Evolutionary conservation across 2,113 vertebrate genomes (phyloP).

Genomic region (Chionis minor): DNA sequence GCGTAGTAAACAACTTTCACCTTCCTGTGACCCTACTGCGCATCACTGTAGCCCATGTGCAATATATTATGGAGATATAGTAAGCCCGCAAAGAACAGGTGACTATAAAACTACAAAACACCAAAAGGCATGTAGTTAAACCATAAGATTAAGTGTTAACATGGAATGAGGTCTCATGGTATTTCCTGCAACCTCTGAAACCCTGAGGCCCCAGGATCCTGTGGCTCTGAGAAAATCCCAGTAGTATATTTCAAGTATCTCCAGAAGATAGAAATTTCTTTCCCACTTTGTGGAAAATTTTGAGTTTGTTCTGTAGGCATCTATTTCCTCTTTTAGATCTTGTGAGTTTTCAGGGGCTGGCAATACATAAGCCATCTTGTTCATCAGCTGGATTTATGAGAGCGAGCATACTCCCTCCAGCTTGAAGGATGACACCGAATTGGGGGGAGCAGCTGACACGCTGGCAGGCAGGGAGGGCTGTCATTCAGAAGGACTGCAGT

Average conservation of each 20-base stretch:
- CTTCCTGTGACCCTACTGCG: constrained; percentile 18
- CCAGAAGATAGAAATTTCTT: not conserved
- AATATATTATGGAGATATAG: not conserved
- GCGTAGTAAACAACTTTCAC: constrained; percentile 24
- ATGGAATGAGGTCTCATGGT: not conserved
- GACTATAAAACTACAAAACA: constrained; percentile 31
- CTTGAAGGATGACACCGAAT: not conserved
- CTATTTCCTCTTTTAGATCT: not conserved
- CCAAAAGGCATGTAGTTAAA: not conserved
- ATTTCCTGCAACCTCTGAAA: constrained; percentile 18
- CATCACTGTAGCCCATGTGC: constrained; percentile 9
- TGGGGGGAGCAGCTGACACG: not conserved
- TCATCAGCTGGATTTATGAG: not conserved
- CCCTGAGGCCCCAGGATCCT: not conserved
- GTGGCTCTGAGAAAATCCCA: not conserved
- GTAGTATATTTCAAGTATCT: not conserved
- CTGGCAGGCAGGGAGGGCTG: not conserved
- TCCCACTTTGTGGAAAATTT: not conserved
- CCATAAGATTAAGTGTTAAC: not conserved
- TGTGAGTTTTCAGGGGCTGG: not conserved
- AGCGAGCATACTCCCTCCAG: not conserved
- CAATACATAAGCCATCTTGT: not conserved
- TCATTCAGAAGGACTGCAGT: not conserved
- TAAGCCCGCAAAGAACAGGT: not conserved
- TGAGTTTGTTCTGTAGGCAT: not conserved